Evolutionary conservation across 2,888 invertebrate genomes (phyloP), one percentile per base, ranked within the genome.

Genomic region (Erynnis tages): DNA sequence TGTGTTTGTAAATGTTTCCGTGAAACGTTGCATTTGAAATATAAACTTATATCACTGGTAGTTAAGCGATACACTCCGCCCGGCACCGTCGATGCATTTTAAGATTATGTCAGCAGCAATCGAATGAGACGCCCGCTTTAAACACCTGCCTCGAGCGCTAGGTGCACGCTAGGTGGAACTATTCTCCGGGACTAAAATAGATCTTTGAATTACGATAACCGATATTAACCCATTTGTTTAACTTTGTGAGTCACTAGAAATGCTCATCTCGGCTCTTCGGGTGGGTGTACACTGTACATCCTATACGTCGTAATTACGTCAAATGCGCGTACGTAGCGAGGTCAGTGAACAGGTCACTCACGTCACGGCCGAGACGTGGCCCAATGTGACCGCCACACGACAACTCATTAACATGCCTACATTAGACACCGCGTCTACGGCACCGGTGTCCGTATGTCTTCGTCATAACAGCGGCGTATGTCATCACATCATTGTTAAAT

Each of bases 331-430:
- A 61, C 67, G 66, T 55, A 63, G 54, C 72, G 68, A 76, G 76
- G 76, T 76, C 74, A 70, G 67, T 65, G 68, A 60, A 65, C 71
- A 69, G 69, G 72, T 76, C 69, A 69, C 65, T 61, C 65, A 59
- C 64, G 68, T 65, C 66, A 65, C 61, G 57, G 63, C 56, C 21
- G 59, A 56, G 53, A 65, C 67, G 66, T 65, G 60, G 66, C 50
- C 67, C 66, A 62, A 62, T 64, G 60, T 56, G 60, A 56, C 59
- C 58, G 59, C 27, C 23, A 8, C 49, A 40, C 53, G 54, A 55
- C 44, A 25, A 54, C 50, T 53, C 54, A 53, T 53, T 56, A 54
- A 54, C 53, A 55, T 35, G 25, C 38, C 49, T 5, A 32, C 8
- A 16, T 32, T 16, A 35, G 0, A 48, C 29, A 11, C 11, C 19